Conservation (phyloP, 2,888 invertebrate genomes). For the Cephus sareptanus region DNA sequence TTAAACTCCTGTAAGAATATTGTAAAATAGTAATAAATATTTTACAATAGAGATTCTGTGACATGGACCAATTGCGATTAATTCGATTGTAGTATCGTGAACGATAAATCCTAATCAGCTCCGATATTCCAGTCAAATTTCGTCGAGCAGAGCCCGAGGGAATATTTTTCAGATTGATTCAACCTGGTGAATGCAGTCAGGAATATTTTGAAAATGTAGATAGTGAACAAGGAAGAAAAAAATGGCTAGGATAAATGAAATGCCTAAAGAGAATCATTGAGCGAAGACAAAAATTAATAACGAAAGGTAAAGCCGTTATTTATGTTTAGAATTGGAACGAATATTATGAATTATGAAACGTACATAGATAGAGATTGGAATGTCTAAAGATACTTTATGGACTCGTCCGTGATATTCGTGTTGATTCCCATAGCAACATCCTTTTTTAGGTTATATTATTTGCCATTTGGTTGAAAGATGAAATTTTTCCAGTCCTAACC, state of each 20-base stretch:
- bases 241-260: too few species aligned
- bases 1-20: neutral
- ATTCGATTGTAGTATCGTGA: neutral
- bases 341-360: neutral
- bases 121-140: neutral
- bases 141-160: neutral
- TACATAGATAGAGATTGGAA: neutral
- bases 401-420: neutral
- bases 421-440: neutral
- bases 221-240: neutral
- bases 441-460: neutral
- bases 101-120: neutral
- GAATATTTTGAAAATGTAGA: neutral
- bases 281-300: neutral
- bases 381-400: neutral
- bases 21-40: neutral
- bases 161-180: neutral
- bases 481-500: neutral
- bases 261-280: neutral
- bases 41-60: neutral
- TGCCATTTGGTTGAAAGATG: neutral
- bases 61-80: neutral
- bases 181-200: neutral
- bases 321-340: neutral
- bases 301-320: neutral